phyloP scores from a whole-genome alignment of 1,140 invertebrate genomes.

The Eriocheir sinensis region DNA sequence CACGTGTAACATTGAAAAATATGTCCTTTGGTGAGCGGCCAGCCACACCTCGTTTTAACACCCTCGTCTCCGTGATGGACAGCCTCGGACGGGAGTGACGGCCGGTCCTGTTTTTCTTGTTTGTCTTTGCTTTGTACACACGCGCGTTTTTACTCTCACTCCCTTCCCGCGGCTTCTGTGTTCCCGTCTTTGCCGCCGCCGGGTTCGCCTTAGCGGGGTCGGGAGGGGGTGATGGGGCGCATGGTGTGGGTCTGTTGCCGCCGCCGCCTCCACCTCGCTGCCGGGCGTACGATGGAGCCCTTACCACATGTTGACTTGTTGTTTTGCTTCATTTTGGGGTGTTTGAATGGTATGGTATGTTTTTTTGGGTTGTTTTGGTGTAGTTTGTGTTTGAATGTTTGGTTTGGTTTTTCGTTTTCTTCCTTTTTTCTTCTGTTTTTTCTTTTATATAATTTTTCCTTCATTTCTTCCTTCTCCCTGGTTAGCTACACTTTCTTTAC shows the following conservation, averaged over 20 bases:
- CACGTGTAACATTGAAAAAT: too few relatives aligned
- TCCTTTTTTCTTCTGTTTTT: background rate
- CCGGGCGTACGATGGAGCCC: background rate
- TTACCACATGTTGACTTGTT: too few relatives aligned
- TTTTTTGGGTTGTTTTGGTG: too few relatives aligned
- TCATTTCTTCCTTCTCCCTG: too few relatives aligned
- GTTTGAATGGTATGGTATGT: background rate
- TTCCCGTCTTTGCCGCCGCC: background rate
- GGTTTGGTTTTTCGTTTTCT: too few relatives aligned
- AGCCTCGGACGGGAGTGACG: background rate
- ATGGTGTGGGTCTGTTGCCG: too few relatives aligned
- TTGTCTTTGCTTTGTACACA: slow-evolving; percentile 17
- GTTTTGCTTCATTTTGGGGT: too few relatives aligned
- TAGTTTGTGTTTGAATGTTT: too few relatives aligned
- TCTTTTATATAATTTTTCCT: background rate
- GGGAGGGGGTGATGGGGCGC: background rate
- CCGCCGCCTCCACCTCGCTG: too few relatives aligned
- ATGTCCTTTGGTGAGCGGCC: background rate
- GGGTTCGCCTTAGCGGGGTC: background rate
- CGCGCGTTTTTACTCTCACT: background rate
- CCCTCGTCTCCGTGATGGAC: background rate
- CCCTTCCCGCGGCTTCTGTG: background rate
- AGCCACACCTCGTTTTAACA: background rate
- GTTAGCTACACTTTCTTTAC: background rate
- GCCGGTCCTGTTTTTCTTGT: background rate